Conservation (phyloP, 2,888 invertebrate genomes). For the Cartodere bifasciata region DNA sequence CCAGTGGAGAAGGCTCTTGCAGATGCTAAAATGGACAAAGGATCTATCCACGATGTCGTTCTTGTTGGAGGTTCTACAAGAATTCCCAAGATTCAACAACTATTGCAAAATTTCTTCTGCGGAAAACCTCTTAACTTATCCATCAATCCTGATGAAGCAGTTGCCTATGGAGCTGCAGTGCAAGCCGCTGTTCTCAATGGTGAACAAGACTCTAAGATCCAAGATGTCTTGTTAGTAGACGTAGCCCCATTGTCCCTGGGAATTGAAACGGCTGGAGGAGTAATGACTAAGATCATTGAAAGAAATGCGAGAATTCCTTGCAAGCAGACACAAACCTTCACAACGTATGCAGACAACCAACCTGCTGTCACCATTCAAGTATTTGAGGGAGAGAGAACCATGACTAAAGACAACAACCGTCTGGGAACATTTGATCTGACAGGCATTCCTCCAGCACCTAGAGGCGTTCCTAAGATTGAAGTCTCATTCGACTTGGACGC, state of each 20-base stretch:
- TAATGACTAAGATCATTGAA: constrained; percentile 63
- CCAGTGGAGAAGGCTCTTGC: constrained; percentile 35
- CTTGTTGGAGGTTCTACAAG: constrained; percentile 72
- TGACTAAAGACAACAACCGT: constrained; percentile 89
- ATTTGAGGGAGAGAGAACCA: constrained; percentile 66
- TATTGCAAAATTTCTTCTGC: constrained; percentile 64
- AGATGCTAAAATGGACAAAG: constrained; percentile 68
- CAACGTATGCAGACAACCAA: constrained; percentile 57
- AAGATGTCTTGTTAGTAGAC: constrained; percentile 58
- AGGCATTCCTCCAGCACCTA: constrained; percentile 43
- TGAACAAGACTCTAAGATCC: constrained; percentile 53
- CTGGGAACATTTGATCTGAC: constrained; percentile 48
- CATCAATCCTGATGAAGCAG: constrained; percentile 33
- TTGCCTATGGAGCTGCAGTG: constrained; percentile 32
- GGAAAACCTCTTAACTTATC: constrained; percentile 35
- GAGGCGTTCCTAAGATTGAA: constrained; percentile 40
- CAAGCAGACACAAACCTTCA: constrained; percentile 52
- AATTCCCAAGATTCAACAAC: constrained; percentile 64
- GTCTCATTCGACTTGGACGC: constrained; percentile 63
- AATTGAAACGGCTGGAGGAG: constrained; percentile 69
- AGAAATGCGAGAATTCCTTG: constrained; percentile 59
- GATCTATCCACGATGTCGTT: constrained; percentile 64
- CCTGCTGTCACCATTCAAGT: constrained; percentile 47
- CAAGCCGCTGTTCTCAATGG: constrained; percentile 30
- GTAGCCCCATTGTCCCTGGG: constrained; percentile 60